Evolutionary conservation across 1,140 invertebrate species (phyloP).

Genomic region (Ganaspis sp.): DNA sequence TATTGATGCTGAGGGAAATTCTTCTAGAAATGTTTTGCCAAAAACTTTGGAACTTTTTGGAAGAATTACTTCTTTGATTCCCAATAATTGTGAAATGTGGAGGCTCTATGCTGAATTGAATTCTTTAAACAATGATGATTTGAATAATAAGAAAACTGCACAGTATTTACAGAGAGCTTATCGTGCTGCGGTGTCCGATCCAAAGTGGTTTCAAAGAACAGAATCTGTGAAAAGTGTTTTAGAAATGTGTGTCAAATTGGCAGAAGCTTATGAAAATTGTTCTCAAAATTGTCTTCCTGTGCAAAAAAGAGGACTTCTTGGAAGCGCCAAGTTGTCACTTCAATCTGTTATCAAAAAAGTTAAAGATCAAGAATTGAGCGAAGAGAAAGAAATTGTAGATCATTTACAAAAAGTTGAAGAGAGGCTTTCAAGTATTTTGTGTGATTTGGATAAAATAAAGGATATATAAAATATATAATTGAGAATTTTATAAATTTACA

Average conservation of each 20-base stretch:
- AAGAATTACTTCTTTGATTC: constrained; percentile 82
- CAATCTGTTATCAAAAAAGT: constrained; percentile 77
- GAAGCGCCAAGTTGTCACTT: constrained; percentile 79
- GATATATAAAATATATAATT: background rate
- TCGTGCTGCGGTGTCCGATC: constrained; percentile 78
- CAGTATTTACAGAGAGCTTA: constrained; percentile 80
- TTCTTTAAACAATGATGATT: constrained; percentile 65
- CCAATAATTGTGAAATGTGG: constrained; percentile 85
- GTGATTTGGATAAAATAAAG: constrained; percentile 52
- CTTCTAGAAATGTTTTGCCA: constrained; percentile 78
- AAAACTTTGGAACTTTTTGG: constrained; percentile 87
- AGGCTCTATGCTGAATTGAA: constrained; percentile 84
- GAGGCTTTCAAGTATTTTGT: constrained; percentile 48
- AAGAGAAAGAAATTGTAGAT: constrained; percentile 62
- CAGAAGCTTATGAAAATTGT: constrained; percentile 68
- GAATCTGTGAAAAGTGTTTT: constrained; percentile 73
- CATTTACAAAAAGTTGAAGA: constrained; percentile 52
- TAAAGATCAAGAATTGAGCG: constrained; percentile 74
- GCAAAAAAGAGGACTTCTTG: constrained; percentile 75
- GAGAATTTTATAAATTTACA: background rate
- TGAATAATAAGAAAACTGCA: constrained; percentile 77
- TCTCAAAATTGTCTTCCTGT: constrained; percentile 56
- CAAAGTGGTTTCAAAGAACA: constrained; percentile 80
- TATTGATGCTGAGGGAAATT: constrained; percentile 78
- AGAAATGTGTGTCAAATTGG: constrained; percentile 72